These are phyloP conservation scores for Danio choprae DNA, from an alignment of 2,797 vertebrate genomes.

Conservation along the genomic window DNA sequence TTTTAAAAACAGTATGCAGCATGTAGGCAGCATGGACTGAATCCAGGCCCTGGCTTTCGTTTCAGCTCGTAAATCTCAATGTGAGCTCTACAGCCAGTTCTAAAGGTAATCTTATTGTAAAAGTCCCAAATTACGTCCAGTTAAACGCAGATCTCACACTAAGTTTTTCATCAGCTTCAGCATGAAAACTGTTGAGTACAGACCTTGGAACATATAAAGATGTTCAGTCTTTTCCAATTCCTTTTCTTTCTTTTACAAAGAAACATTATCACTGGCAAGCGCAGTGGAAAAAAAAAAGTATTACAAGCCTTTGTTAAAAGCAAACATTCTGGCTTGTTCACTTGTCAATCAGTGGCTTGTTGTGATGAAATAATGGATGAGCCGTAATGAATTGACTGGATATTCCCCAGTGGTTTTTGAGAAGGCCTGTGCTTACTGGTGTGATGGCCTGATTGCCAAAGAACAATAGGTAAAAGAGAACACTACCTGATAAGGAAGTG, in stretches of 20 bases:
- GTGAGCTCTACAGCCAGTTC: constrained; percentile 69
- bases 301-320: constrained; percentile 52
- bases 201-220: constrained; percentile 51
- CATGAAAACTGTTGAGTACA: constrained; percentile 61
- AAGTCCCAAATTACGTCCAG: constrained; percentile 61
- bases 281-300: constrained; percentile 64
- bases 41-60: constrained; percentile 67
- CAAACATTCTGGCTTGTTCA: constrained; percentile 52
- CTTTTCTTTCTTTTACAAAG: constrained; percentile 56
- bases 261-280: constrained; percentile 62
- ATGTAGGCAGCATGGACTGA: constrained; percentile 54
- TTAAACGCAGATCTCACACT: constrained; percentile 62
- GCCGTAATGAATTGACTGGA: constrained; percentile 9
- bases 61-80: constrained; percentile 71
- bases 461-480: constrained; percentile 52
- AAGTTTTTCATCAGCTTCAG: constrained; percentile 65
- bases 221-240: constrained; percentile 48
- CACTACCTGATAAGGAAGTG: constrained; percentile 51
- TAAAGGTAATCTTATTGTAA: constrained; percentile 73
- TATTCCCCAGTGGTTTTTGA: constrained; percentile 30
- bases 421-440: constrained; percentile 31
- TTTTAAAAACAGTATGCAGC: neutral
- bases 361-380: constrained; percentile 46
- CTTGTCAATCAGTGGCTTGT: constrained; percentile 52
- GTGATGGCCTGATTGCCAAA: constrained; percentile 54